Evolutionary conservation across 2,888 invertebrate species (phyloP).

Genomic region (Nyleta sp.): DNA sequence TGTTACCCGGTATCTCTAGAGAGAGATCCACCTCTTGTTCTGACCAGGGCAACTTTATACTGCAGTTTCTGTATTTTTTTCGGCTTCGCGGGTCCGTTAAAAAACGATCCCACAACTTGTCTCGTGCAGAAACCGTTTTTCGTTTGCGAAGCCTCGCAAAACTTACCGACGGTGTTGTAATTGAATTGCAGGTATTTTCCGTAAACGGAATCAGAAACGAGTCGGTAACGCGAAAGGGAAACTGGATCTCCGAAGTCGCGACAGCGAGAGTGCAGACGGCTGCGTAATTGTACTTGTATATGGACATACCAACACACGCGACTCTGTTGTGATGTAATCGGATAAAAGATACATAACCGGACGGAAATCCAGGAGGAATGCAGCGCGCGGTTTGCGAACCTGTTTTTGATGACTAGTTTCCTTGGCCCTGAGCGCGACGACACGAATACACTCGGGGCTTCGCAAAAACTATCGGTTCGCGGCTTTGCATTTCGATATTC

Average conservation of each 20-base stretch:
- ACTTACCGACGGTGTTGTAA: slow-evolving; percentile 40
- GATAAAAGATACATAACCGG: slow-evolving; percentile 61
- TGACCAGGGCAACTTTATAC: slow-evolving; percentile 3
- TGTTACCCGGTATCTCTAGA: neutral
- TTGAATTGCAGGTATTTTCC: slow-evolving; percentile 54
- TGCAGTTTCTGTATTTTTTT: neutral
- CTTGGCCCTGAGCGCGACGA: slow-evolving; percentile 52
- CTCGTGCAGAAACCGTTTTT: slow-evolving; percentile 14
- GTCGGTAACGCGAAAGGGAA: slow-evolving; percentile 56
- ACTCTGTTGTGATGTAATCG: slow-evolving; percentile 54
- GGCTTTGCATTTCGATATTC: slow-evolving; percentile 2
- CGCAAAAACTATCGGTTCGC: slow-evolving; percentile 24
- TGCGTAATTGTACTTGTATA: slow-evolving; percentile 11
- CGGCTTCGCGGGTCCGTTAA: neutral
- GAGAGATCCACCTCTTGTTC: slow-evolving; percentile 3
- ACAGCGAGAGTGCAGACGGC: slow-evolving; percentile 46
- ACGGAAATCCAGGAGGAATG: slow-evolving; percentile 60
- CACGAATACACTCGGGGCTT: slow-evolving; percentile 27
- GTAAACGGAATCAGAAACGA: slow-evolving; percentile 51
- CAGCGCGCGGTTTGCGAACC: slow-evolving; percentile 47
- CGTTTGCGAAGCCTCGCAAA: slow-evolving; percentile 23
- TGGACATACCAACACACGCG: slow-evolving; percentile 8
- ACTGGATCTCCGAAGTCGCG: slow-evolving; percentile 51
- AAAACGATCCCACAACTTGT: slow-evolving; percentile 14
- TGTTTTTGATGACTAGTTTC: slow-evolving; percentile 58